Evolutionary conservation across 2,113 vertebrate genomes (phyloP).

Genomic region (Pyrgilauda ruficollis): DNA sequence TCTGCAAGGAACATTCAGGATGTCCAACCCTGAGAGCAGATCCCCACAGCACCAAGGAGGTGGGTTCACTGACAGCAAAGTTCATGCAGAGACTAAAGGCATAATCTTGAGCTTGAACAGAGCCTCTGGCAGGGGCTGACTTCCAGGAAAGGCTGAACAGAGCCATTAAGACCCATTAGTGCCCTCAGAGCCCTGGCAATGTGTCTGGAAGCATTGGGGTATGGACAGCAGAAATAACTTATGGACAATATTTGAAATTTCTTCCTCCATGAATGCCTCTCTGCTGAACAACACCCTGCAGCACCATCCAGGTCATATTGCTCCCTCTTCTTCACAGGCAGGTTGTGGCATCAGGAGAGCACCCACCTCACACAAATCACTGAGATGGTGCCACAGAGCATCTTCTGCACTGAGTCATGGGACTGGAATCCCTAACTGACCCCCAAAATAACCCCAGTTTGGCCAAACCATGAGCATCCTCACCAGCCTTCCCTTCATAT

Average conservation of each 20-base stretch:
- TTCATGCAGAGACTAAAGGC: neutral
- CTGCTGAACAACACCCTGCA: neutral
- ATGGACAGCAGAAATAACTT: neutral
- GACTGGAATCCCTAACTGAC: neutral
- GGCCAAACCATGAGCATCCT: neutral
- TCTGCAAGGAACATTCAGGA: no score
- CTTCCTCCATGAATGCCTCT: neutral
- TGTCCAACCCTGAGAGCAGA: neutral
- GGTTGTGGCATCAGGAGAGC: neutral
- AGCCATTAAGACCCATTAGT: neutral
- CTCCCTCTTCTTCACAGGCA: neutral
- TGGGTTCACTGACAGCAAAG: neutral
- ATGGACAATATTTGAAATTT: neutral
- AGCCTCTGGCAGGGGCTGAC: neutral
- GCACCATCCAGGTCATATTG: rapidly evolving
- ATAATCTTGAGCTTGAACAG: neutral
- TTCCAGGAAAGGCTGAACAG: neutral
- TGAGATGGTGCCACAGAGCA: neutral
- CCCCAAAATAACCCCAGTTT: neutral
- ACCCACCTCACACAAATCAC: neutral
- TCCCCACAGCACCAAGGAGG: neutral
- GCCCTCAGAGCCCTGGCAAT: neutral
- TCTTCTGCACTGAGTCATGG: neutral
- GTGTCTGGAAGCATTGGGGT: neutral
- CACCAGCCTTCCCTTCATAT: neutral